Evolutionary conservation across 1,140 invertebrate species (phyloP).

Genomic region (Choristoneura fumiferana): DNA sequence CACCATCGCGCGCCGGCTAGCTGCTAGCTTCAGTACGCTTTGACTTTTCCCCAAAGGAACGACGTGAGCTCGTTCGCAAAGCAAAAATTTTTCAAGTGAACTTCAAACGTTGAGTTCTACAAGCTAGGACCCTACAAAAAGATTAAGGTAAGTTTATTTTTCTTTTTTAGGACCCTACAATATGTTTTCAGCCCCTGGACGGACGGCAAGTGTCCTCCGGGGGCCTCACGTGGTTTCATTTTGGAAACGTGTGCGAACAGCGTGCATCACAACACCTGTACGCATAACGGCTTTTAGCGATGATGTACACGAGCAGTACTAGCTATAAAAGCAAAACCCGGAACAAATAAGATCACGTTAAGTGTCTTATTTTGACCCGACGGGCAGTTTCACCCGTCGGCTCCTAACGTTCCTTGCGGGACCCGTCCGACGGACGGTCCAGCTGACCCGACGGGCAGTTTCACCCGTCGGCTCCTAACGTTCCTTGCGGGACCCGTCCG

Average conservation of each 20-base stretch:
- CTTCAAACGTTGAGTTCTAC: not conserved
- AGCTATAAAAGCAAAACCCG: not conserved
- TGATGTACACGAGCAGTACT: not conserved
- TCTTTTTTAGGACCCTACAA: not conserved
- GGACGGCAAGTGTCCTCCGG: not conserved
- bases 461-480: no score
- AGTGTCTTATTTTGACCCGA: not conserved
- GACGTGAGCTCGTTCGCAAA: not conserved
- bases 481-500: no score
- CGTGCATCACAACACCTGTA: not conserved
- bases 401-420: no score
- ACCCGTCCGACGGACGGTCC: no score
- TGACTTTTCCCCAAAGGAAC: conserved; percentile 1
- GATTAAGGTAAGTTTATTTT: not conserved
- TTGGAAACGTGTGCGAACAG: not conserved
- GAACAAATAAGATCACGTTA: not conserved
- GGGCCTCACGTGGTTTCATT: not conserved
- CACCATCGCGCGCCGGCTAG: no score
- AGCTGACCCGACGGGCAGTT: no score
- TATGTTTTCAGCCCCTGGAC: not conserved
- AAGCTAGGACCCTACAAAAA: no score
- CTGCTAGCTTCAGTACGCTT: conserved; percentile 3
- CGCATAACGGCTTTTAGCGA: not conserved
- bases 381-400: no score
- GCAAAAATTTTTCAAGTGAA: not conserved